Percentiles rank a stretch among this genome's conserved stretches.
These are phyloP conservation scores for Gryon sp. DNA, from an alignment of 1,140 invertebrate genomes.

Conservation along the genomic window DNA sequence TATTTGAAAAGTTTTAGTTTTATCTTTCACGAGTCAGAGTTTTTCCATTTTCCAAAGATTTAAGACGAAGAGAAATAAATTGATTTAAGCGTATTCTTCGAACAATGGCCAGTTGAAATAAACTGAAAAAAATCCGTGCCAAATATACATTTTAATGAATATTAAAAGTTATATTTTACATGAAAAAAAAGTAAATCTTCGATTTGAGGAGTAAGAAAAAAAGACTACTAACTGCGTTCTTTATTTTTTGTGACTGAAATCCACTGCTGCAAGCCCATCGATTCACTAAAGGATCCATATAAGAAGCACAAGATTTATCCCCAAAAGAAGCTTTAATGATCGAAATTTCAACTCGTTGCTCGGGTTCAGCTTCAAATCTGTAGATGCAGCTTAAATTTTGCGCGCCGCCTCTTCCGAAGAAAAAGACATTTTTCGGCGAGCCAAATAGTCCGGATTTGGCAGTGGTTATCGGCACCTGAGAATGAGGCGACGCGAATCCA, in stretches of 20 bases:
- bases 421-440: conserved; percentile 89
- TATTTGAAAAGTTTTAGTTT: conserved; percentile 35
- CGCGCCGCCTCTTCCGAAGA: conserved; percentile 88
- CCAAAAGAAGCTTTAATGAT: conserved; percentile 85
- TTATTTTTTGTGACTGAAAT: conserved; percentile 53
- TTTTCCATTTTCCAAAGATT: conserved; percentile 39
- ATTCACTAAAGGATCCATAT: conserved; percentile 83
- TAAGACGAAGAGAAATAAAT: conserved; percentile 5
- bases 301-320: conserved; percentile 83
- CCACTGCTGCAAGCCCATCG: conserved; percentile 83
- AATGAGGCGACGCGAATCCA: conserved; percentile 51
- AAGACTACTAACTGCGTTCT: conserved; percentile 44
- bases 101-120: too few relatives aligned
- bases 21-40: conserved; percentile 18
- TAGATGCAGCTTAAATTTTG: conserved; percentile 87
- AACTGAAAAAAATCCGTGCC: too few relatives aligned
- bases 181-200: too few relatives aligned
- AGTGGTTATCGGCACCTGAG: conserved; percentile 68
- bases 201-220: too few relatives aligned
- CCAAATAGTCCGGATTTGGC: conserved; percentile 83
- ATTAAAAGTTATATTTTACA: too few relatives aligned
- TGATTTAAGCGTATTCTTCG: conserved; percentile 1
- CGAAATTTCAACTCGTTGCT: conserved; percentile 84
- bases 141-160: too few relatives aligned
- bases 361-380: conserved; percentile 85